These are phyloP conservation scores for Sminthurinus signatus DNA, from an alignment of 1,140 invertebrate genomes.

Conservation along the genomic window DNA sequence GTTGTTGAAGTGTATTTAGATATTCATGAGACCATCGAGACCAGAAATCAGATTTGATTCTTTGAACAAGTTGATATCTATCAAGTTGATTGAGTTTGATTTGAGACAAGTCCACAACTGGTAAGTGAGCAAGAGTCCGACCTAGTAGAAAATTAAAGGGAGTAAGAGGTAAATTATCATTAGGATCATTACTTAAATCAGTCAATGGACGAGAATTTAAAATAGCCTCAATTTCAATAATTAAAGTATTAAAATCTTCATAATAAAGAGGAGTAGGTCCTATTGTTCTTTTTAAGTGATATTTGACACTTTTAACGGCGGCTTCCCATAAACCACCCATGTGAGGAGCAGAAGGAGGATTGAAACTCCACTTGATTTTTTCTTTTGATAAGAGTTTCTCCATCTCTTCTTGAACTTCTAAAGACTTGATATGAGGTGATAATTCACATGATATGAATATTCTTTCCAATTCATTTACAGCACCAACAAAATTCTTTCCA, in stretches of 20 bases:
- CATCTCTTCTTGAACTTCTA: no score
- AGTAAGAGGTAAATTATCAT: background rate
- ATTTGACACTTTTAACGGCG: constrained; percentile 43
- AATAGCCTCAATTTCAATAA: background rate
- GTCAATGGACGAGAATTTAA: background rate
- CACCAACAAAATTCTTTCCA: background rate
- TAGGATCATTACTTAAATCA: background rate
- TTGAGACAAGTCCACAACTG: background rate
- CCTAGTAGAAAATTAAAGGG: background rate
- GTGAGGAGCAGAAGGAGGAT: constrained; percentile 43
- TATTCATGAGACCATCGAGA: background rate
- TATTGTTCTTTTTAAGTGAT: constrained; percentile 36
- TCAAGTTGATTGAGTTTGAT: background rate
- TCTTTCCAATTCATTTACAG: background rate
- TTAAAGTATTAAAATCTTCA: background rate
- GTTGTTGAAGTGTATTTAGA: background rate
- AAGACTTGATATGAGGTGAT: background rate
- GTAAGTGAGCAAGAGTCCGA: background rate
- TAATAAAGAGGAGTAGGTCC: background rate
- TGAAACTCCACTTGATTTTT: constrained; percentile 41
- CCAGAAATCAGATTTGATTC: background rate
- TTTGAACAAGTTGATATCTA: background rate
- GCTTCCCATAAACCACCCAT: constrained; percentile 44
- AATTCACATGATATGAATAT: background rate
- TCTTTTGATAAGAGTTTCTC: background rate